Percentiles rank a stretch among this genome's conserved stretches.
These are phyloP conservation scores for Perodicticus potto DNA, from an alignment of 2,797 vertebrate genomes.

Conservation along the genomic window DNA sequence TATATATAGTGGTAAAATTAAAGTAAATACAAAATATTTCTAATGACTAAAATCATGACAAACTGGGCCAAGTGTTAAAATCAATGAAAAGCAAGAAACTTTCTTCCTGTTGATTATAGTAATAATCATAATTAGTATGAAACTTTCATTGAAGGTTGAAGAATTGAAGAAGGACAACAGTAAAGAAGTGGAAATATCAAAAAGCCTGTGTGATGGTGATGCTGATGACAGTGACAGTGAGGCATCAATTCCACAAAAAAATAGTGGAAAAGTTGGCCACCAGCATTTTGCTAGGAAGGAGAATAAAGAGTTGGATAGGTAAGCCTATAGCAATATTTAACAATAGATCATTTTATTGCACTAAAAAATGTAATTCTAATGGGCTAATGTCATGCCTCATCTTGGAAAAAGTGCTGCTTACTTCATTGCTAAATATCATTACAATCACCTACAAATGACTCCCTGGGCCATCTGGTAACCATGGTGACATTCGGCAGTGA, in stretches of 20 bases:
- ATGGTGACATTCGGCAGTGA: no score
- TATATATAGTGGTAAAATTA: background rate
- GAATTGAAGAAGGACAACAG: slow-evolving; percentile 74
- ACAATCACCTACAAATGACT: no score
- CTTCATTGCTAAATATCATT: no score
- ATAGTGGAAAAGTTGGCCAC: background rate
- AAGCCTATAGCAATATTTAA: slow-evolving; percentile 45
- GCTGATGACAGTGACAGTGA: background rate
- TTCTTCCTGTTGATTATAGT: slow-evolving; percentile 29
- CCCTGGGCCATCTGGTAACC: no score
- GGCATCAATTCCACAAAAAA: slow-evolving; percentile 15
- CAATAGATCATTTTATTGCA: background rate
- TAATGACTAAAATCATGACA: slow-evolving; percentile 39
- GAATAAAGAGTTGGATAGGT: slow-evolving; percentile 67
- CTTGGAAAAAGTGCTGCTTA: no score
- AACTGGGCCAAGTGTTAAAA: background rate
- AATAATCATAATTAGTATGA: slow-evolving; percentile 17
- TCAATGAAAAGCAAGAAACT: background rate
- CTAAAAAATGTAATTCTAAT: no score
- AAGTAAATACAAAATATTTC: slow-evolving; percentile 15
- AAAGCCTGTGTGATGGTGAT: background rate
- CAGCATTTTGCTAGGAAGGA: slow-evolving; percentile 7
- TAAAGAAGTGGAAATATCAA: background rate
- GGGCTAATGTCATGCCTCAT: background rate
- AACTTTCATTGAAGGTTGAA: slow-evolving; percentile 86